Conservation (phyloP, 2,888 invertebrate genomes). For the Lycia hirtaria region DNA sequence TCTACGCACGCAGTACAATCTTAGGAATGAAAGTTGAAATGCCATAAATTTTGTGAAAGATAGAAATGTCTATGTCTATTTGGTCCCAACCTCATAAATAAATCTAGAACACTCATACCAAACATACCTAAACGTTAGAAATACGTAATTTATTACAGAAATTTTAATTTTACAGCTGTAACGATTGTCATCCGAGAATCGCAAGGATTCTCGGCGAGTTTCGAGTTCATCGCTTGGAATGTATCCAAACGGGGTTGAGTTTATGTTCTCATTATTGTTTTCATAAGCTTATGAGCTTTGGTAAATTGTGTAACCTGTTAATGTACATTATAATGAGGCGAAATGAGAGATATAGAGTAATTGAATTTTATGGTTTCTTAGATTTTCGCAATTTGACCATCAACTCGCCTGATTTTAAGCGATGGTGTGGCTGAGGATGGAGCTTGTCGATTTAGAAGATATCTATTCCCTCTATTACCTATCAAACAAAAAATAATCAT, state of each 20-base stretch:
- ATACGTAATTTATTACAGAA: conserved; percentile 23
- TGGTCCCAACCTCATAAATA: not conserved
- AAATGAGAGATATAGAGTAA: too few relatives aligned
- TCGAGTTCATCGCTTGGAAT: conserved; percentile 25
- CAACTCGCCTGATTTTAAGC: too few relatives aligned
- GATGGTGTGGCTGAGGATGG: too few relatives aligned
- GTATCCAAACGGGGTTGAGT: conserved; percentile 14
- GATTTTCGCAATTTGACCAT: too few relatives aligned
- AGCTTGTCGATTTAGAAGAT: too few relatives aligned
- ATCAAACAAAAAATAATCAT: too few relatives aligned
- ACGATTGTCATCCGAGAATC: conserved; percentile 20
- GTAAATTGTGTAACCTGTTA: not conserved
- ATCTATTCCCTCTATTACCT: too few relatives aligned
- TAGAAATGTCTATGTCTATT: too few relatives aligned
- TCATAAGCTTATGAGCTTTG: conserved; percentile 3
- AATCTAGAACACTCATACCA: not conserved
- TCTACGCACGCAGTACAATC: too few relatives aligned
- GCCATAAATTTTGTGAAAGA: too few relatives aligned
- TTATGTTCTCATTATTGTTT: conserved; percentile 17
- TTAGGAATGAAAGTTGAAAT: too few relatives aligned
- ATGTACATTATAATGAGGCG: not conserved
- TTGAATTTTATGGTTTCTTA: too few relatives aligned
- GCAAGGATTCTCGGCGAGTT: conserved; percentile 18
- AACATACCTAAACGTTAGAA: conserved; percentile 9
- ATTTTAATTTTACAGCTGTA: conserved; percentile 14